These are phyloP conservation scores for Sarcophaga bullata DNA, from an alignment of 1,140 invertebrate genomes.

Conservation along the genomic window DNA sequence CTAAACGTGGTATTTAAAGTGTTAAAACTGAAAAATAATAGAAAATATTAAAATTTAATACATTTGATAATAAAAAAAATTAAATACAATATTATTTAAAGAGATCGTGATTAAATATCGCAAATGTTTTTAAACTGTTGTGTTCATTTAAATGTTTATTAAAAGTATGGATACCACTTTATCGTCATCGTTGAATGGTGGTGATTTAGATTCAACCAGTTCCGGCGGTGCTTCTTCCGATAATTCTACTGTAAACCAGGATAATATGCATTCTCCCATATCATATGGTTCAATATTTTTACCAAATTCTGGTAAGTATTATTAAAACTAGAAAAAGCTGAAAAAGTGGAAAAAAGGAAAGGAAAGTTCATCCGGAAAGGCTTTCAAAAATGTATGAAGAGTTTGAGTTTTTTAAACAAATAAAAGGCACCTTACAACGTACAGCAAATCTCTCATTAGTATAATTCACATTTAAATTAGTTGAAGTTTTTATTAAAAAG, in stretches of 20 bases:
- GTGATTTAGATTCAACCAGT: constrained; percentile 62
- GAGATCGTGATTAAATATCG: background rate
- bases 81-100: background rate
- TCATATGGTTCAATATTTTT: constrained; percentile 60
- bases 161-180: constrained; percentile 59
- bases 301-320: constrained; percentile 58
- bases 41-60: background rate
- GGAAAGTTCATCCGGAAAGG: no score
- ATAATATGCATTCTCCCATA: constrained; percentile 62
- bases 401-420: no score
- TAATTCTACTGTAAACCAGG: constrained; percentile 59
- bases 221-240: constrained; percentile 63
- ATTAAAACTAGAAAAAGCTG: background rate
- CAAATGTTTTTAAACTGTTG: background rate
- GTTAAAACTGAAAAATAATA: constrained; percentile 1
- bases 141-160: constrained; percentile 53
- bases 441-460: no score
- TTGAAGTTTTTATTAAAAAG: no score
- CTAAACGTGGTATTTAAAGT: background rate
- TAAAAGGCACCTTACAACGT: no score
- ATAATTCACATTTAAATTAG: no score
- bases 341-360: no score
- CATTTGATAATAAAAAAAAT: constrained; percentile 8
- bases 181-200: constrained; percentile 55
- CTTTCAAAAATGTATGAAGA: no score